Evolutionary conservation across 2,797 vertebrate genomes (phyloP).

Genomic region (Hafferia zeledoni): DNA sequence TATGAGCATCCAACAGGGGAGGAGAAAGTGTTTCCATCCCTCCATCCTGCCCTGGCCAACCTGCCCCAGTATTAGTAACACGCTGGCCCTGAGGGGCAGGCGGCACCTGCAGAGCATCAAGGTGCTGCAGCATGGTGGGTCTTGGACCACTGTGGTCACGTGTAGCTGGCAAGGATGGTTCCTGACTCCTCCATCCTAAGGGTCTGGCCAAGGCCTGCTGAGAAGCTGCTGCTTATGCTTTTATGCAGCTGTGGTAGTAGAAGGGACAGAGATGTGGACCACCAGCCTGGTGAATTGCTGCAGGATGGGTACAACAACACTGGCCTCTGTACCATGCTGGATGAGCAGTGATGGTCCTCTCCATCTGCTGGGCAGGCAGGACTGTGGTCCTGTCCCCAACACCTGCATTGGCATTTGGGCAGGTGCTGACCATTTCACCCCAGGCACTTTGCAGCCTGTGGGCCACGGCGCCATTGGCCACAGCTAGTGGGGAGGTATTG

Average conservation of each 20-base stretch:
- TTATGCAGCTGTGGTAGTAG: not conserved
- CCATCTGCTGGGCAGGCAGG: not conserved
- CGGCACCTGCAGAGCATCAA: not conserved
- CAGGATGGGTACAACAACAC: not conserved
- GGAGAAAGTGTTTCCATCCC: not conserved
- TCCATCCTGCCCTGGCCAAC: not conserved
- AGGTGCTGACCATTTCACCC: not conserved
- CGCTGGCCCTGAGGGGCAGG: not conserved
- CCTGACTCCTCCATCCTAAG: not conserved
- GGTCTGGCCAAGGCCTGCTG: not conserved
- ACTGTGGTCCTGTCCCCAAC: rapidly evolving
- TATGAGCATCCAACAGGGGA: not conserved
- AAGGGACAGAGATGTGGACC: not conserved
- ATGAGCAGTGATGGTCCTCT: not conserved
- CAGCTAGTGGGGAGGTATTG: rapidly evolving
- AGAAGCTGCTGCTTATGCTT: not conserved
- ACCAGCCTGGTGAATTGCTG: not conserved
- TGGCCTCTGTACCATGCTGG: not conserved
- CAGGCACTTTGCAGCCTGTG: not conserved
- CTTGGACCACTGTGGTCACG: not conserved
- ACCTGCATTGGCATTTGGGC: rapidly evolving
- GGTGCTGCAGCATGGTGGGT: not conserved
- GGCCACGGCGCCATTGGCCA: rapidly evolving
- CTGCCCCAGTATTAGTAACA: not conserved
- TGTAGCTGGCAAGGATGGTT: not conserved